Evolutionary conservation across 2,888 invertebrate species (phyloP), one percentile per base, ranked within the genome.

Genomic region (Antheraea yamamai): DNA sequence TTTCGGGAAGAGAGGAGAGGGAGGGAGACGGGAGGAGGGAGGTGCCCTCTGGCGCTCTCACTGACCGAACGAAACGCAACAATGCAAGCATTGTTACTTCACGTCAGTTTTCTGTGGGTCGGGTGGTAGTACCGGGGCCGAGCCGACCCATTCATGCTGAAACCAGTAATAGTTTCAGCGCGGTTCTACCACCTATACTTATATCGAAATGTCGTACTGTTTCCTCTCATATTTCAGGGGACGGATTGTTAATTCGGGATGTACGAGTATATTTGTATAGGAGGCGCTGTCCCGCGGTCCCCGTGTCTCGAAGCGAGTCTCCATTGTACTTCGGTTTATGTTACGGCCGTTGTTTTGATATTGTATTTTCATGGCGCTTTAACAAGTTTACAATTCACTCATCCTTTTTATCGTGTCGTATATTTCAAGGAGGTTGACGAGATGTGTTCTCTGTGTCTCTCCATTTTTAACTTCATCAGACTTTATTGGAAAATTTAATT

Each of bases 301-400:
- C 64, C 26, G n/a, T 61, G 61, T 61, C 68, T 68, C 68, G 35
- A 1, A 18, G 39, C 66, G 66, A 66, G 16, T n/a, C 39, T n/a
- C n/a, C 39, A 70, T 70, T 70, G 70, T 70, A 7, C 8, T 12
- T 35, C 64, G 39, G 70, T 39, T 70, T 39, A 70, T 70, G 70
- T 70, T 70, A 70, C 70, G 39, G 39, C 26, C 68, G 64, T 18
- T 70, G 70, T 70, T 66, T 18, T 70, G 70, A n/a, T 70, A 70
- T 70, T 70, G 39, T 70, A 39, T 70, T 39, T 70, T 70, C 70
- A 70, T 39, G 39, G 39, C 70, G n/a, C 70, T 39, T 70, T 70
- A 66, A 70, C 70, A 70, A 39, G 39, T 39, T 35, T 39, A 39
- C 70, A 70, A 39, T 39, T 70, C 70, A 70, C 35, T 66, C 64